Conservation (phyloP, 1,140 invertebrate species). For the Plectrocnemia conspersa region DNA sequence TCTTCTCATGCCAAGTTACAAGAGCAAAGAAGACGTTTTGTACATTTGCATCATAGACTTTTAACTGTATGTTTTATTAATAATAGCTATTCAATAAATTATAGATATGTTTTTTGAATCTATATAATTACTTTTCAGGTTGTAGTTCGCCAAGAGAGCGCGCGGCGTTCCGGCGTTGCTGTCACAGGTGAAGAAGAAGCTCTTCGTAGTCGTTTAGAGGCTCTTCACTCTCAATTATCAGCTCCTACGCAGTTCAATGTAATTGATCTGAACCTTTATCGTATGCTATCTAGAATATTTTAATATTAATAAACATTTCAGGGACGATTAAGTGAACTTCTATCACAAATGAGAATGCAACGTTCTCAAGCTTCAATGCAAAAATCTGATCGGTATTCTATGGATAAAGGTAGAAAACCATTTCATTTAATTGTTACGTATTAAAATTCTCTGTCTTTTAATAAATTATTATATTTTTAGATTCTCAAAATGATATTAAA, state of each 20-base stretch:
- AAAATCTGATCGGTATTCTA: constrained; percentile 50
- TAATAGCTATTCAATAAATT: constrained; percentile 1
- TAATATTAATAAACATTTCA: constrained; percentile 40
- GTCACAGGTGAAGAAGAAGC: constrained; percentile 87
- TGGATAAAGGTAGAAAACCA: constrained; percentile 48
- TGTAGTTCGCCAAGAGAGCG: constrained; percentile 80
- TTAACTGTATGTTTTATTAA: constrained; percentile 20
- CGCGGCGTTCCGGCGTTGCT: constrained; percentile 77
- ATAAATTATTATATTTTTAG: constrained; percentile 38
- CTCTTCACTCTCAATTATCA: constrained; percentile 78
- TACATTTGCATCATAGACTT: constrained; percentile 31
- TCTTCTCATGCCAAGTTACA: constrained; percentile 38
- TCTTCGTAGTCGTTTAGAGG: constrained; percentile 76
- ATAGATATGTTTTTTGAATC: constrained; percentile 6
- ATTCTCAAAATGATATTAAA: constrained; percentile 60
- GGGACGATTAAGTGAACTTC: constrained; percentile 83
- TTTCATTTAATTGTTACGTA: constrained; percentile 6
- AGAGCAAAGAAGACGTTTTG: constrained; percentile 27
- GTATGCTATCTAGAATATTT: too few species aligned
- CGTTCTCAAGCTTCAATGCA: constrained; percentile 51
- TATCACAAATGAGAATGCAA: constrained; percentile 82
- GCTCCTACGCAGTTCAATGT: constrained; percentile 90
- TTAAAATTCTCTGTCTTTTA: constrained; percentile 17
- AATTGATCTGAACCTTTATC: constrained; percentile 34
- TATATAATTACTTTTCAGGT: constrained; percentile 54